Evolutionary conservation across 35 echinoderm and acorn worm species (phyloP), one percentile per base, ranked within the genome.

Genomic region (Lytechinus pictus): DNA sequence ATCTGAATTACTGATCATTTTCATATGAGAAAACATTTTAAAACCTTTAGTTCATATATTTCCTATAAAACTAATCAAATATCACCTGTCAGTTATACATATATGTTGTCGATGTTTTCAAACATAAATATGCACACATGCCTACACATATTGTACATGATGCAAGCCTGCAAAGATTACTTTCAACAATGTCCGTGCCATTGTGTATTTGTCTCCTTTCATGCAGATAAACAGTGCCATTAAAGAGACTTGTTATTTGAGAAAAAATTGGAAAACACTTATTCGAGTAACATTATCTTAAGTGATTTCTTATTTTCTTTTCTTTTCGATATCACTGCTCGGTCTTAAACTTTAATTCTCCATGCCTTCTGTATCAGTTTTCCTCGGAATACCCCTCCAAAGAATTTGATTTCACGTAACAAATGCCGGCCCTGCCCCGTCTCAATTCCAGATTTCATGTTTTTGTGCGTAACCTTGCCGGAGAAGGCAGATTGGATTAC

Each of bases 211-310:
- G 33, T 44, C 33, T 79, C 66, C 8, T 8, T 79, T n/a, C n/a
- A 79, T 2, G 16, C 16, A n/a, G 66, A 24, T 79, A 16, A 4
- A 24, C n/a, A n/a, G 66, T n/a, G 66, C 66, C 19, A 79, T 24
- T 79, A 79, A 24, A 57, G 61, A 72, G 7, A n/a, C 61, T 6
- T 79, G 66, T 7, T 7, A n/a, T 79, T 79, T 5, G n/a, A 79
- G 66, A 79, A 79, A 79, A 79, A 79, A n/a, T n/a, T 79, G 66
- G 66, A 79, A 79, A 79, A 79, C 66, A 79, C 66, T 79, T 79
- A 79, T 79, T 79, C 66, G 2, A 79, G 66, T 79, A 79, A 79
- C 21, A 79, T 24, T 79, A 71, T 24, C 66, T 79, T 79, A 16
- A 24, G 21, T 19, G 66, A 14, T 24, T 79, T 79, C 16, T 79